Evolutionary conservation across 2,113 vertebrate species (phyloP).

Genomic region (Atrichornis clamosus): DNA sequence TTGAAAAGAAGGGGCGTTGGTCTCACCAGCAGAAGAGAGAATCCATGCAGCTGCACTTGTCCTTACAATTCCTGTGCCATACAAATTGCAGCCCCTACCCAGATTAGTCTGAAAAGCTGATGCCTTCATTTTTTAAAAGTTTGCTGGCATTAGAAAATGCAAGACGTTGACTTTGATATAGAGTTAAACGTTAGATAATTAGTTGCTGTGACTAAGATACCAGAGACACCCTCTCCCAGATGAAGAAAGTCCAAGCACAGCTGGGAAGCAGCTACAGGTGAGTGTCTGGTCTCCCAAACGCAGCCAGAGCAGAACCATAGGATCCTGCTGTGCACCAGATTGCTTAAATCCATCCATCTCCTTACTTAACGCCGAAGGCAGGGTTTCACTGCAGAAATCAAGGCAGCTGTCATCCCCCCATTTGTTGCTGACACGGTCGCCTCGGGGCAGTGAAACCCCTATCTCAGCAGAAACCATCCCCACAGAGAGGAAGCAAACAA

Average conservation of each 20-base stretch:
- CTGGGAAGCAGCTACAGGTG: neutral
- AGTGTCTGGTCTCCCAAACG: neutral
- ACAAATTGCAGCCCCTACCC: neutral
- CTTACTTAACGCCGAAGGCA: neutral
- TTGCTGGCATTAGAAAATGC: neutral
- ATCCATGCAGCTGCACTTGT: neutral
- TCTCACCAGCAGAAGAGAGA: neutral
- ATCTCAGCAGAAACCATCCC: neutral
- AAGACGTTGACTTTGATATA: accelerated
- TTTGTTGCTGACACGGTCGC: neutral
- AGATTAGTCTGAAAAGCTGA: neutral
- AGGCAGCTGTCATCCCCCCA: neutral
- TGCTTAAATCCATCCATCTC: neutral
- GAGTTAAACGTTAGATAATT: neutral
- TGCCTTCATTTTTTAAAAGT: neutral
- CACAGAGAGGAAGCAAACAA: neutral
- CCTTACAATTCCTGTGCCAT: neutral
- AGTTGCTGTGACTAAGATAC: neutral
- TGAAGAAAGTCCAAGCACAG: neutral
- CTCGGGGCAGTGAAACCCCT: neutral
- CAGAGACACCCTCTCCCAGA: neutral
- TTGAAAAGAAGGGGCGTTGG: neutral
- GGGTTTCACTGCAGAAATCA: neutral
- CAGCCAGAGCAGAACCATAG: neutral
- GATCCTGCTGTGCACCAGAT: neutral